Percentiles rank a stretch among this genome's conserved stretches.
Evolutionary conservation across 2,113 vertebrate species (phyloP).

Genomic region (Peromyscus californicus): DNA sequence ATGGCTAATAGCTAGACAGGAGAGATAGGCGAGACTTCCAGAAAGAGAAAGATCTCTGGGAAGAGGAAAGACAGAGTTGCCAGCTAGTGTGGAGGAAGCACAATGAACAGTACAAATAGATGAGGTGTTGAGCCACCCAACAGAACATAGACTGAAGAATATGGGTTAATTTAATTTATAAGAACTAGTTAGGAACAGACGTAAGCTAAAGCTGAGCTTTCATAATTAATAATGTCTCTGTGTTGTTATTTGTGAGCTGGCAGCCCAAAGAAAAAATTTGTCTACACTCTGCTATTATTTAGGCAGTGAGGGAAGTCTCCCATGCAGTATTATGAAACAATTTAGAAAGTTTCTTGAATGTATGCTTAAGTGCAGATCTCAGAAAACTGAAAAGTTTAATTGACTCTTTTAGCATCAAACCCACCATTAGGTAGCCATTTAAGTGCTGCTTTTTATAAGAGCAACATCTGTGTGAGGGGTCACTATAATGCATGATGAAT

Average conservation of each 20-base stretch:
- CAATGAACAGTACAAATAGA: background rate
- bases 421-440: constrained; percentile 34
- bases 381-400: constrained; percentile 15
- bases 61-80: background rate
- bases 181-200: background rate
- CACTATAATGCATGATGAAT: constrained; percentile 21
- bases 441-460: background rate
- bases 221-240: background rate
- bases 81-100: background rate
- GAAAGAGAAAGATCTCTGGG: background rate
- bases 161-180: background rate
- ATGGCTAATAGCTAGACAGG: background rate
- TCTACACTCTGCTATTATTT: background rate
- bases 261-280: background rate
- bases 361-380: background rate
- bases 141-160: background rate
- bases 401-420: background rate
- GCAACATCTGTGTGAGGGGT: background rate
- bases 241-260: background rate
- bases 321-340: background rate
- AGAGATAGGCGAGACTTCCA: background rate
- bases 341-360: constrained; percentile 13
- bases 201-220: background rate
- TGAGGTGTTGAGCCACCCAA: background rate
- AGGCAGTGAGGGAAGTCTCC: background rate